phyloP scores from a whole-genome alignment of 2,888 invertebrate species.

The Pelosia muscerda region DNA sequence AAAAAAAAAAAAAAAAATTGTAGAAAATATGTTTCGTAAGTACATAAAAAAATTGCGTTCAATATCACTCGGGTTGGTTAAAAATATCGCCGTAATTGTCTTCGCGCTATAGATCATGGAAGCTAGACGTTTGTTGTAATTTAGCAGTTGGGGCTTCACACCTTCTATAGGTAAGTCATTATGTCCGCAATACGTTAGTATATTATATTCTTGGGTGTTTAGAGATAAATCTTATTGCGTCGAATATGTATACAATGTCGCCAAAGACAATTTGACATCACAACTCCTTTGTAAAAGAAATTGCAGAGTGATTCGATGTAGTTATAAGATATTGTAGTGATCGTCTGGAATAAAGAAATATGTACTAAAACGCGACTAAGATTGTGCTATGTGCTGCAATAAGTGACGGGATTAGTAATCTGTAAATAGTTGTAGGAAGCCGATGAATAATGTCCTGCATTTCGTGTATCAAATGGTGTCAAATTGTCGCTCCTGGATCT shows the following conservation, averaged over 20 bases:
- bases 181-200: conserved; percentile 28
- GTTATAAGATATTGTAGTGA: conserved; percentile 28
- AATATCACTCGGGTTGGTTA: not conserved
- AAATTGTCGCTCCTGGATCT: conserved; percentile 44
- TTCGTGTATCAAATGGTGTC: conserved; percentile 34
- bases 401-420: conserved; percentile 24
- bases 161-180: conserved; percentile 27
- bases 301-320: conserved; percentile 14
- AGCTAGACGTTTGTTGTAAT: not conserved
- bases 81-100: conserved; percentile 9
- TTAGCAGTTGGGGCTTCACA: conserved; percentile 33
- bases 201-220: conserved; percentile 32
- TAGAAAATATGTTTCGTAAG: not conserved
- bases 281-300: conserved; percentile 21
- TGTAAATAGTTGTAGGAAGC: conserved; percentile 26
- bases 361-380: conserved; percentile 37
- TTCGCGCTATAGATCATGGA: conserved; percentile 8
- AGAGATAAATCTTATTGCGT: conserved; percentile 38
- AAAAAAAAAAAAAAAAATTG: too few species aligned
- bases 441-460: conserved; percentile 3
- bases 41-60: not conserved
- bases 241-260: conserved; percentile 26
- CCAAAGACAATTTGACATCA: conserved; percentile 50
- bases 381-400: conserved; percentile 25
- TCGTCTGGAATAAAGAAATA: conserved; percentile 25